Percentiles rank a stretch among this genome's conserved stretches.
Conservation (phyloP, 2,888 invertebrate species). For the Ellobium chinense region DNA sequence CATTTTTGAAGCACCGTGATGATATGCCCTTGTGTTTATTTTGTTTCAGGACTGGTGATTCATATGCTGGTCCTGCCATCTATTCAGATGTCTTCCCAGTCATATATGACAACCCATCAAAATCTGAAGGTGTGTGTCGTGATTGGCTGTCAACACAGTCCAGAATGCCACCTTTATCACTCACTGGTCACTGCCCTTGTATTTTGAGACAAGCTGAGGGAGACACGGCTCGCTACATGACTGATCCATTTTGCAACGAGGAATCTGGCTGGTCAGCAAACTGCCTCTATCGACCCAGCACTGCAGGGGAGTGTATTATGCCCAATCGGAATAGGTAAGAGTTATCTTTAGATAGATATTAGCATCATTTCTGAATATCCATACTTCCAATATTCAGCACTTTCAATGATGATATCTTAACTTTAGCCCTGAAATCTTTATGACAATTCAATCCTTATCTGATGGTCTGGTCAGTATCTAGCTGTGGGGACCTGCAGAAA, state of each 20-base stretch:
- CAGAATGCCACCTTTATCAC: constrained; percentile 1
- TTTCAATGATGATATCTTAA: too few relatives aligned
- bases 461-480: too few relatives aligned
- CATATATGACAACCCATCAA: constrained; percentile 46
- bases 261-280: constrained; percentile 34
- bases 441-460: too few relatives aligned
- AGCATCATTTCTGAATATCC: too few relatives aligned
- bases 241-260: constrained; percentile 63
- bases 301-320: constrained; percentile 46
- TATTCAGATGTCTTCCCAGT: constrained; percentile 73
- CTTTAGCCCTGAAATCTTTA: too few relatives aligned
- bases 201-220: constrained; percentile 59
- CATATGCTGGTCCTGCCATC: constrained; percentile 52
- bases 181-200: constrained; percentile 61
- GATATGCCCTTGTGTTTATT: background rate
- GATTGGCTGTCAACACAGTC: constrained; percentile 58
- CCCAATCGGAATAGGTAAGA: constrained; percentile 49
- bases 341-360: too few relatives aligned
- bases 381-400: too few relatives aligned
- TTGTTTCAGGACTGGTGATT: background rate
- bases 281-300: constrained; percentile 47
- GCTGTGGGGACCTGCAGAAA: too few relatives aligned
- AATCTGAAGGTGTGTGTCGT: constrained; percentile 60
- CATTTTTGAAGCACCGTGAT: too few relatives aligned
- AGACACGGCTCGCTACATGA: constrained; percentile 64